Conservation (phyloP, 1,140 invertebrate species). For the Zelostemma sp. region DNA sequence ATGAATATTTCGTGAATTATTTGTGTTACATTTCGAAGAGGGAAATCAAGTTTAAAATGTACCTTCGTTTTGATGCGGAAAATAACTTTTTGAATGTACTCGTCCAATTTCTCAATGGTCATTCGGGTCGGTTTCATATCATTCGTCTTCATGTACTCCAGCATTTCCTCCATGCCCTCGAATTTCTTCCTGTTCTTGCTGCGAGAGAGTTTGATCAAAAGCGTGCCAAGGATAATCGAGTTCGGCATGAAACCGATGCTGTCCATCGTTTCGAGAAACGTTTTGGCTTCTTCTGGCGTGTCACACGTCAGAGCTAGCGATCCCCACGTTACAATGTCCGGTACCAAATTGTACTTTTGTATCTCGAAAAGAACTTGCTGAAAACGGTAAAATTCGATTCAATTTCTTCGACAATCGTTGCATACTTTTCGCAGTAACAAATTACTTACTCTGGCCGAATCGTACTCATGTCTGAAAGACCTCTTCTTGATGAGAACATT, state of each 20-base stretch:
- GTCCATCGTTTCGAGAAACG: conserved; percentile 80
- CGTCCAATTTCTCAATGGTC: conserved; percentile 72
- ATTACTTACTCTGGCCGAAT: conserved; percentile 77
- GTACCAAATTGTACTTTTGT: conserved; percentile 71
- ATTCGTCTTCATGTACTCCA: conserved; percentile 75
- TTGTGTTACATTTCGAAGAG: conserved; percentile 11
- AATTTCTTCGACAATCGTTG: too few relatives aligned
- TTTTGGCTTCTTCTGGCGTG: conserved; percentile 71
- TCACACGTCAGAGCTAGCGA: conserved; percentile 84
- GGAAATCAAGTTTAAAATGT: conserved; percentile 26
- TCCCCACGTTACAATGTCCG: conserved; percentile 88
- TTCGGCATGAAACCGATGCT: conserved; percentile 77
- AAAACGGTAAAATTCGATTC: conserved; percentile 45
- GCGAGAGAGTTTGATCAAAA: conserved; percentile 75
- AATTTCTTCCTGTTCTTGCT: conserved; percentile 71
- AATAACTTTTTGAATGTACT: conserved; percentile 68
- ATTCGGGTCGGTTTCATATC: conserved; percentile 72
- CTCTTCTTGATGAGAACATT: conserved; percentile 89
- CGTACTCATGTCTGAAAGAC: conserved; percentile 76
- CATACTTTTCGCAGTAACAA: too few relatives aligned
- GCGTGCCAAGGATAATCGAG: conserved; percentile 77
- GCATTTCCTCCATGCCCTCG: conserved; percentile 75
- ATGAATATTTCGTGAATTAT: conserved; percentile 3
- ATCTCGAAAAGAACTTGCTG: conserved; percentile 77
- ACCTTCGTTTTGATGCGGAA: conserved; percentile 68